Base-by-base conservation (phyloP, 2,888 invertebrate species). In the Petrolisthes manimaculis region DNA sequence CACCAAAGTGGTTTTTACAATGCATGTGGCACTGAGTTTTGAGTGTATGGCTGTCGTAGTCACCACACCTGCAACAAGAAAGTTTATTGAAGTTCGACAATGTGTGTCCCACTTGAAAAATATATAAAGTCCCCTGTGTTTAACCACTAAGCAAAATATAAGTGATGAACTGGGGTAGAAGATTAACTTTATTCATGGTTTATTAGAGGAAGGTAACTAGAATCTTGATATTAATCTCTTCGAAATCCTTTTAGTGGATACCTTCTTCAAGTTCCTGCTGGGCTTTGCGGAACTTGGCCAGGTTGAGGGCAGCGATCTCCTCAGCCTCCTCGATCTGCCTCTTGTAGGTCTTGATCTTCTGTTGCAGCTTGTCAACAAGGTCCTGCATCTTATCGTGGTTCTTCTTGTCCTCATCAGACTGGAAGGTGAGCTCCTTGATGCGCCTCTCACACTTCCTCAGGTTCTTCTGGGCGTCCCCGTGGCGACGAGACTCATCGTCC, bases 331-430 rank as follows among this genome's bases (percentile, higher is more conserved):
- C 95, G 88, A 94, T 94, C 92, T 94, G 94, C 91, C 94, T 93
- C 93, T 95, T 95, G 93, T 94, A 95, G 92, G 98, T 98, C 96
- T 99, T 99, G 96, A 99, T 98, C 96, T 99, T 99, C 95, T 98
- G 97, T 95, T 98, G 98, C 93, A 99, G 96, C 95, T 99, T 99
- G 95, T 99, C 99, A 92, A 99, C 98, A 93, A 99, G 96, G 95
- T 99, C 99, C 94, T 99, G 98, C 96, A 99, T 97, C 93, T 99
- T 97, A 94, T 99, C 98, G 95, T 99, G 98, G 95, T 99, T 99
- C 96, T 99, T 99, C 95, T 98, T 97, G 95, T 99, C 99, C 94
- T 99, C 99, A 93, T 99, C 99, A 91, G 97, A 97, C 95, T 91
- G 91, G 91, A 91, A 91, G 89, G 89, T 89, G 86, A 91, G 91